Evolutionary conservation across 92 coral and sea anemone species (phyloP).

Genomic region (Phymanthus crucifer): DNA sequence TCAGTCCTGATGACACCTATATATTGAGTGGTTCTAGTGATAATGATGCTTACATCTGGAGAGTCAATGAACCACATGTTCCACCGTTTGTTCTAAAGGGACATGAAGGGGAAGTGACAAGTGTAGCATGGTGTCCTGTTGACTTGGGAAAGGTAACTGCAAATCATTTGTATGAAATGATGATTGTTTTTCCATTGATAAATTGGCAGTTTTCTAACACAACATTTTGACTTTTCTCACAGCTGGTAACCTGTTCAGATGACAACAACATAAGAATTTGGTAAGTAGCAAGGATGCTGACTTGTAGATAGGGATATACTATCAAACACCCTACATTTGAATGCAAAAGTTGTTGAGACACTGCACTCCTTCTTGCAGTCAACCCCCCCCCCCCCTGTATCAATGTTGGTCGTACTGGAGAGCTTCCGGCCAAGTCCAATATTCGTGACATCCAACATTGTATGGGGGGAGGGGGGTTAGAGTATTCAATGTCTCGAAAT

Average conservation of each 20-base stretch:
- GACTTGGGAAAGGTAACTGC: slow-evolving; percentile 82
- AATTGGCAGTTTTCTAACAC: not conserved
- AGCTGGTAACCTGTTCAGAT: slow-evolving; percentile 95
- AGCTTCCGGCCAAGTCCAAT: no score
- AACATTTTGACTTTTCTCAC: not conserved
- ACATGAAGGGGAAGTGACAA: slow-evolving; percentile 90
- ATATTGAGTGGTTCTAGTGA: slow-evolving; percentile 90
- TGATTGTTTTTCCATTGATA: no score
- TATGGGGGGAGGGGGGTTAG: no score
- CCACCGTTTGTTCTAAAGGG: slow-evolving; percentile 81
- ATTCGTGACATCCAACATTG: no score
- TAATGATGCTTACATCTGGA: slow-evolving; percentile 89
- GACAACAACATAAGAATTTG: slow-evolving; percentile 89
- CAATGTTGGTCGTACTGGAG: no score
- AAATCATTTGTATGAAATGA: no score
- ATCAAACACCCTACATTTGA: no score
- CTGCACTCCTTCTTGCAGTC: no score
- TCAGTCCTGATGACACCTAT: slow-evolving; percentile 84
- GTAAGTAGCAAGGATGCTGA: slow-evolving; percentile 49
- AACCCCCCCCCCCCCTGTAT: no score
- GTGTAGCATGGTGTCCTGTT: slow-evolving; percentile 92
- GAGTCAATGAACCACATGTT: slow-evolving; percentile 61
- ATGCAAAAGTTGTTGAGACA: no score
- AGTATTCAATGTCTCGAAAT: no score
- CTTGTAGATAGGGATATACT: no score